Base-by-base conservation (phyloP, 2,888 invertebrate genomes). In the Ennomos erosarius region DNA sequence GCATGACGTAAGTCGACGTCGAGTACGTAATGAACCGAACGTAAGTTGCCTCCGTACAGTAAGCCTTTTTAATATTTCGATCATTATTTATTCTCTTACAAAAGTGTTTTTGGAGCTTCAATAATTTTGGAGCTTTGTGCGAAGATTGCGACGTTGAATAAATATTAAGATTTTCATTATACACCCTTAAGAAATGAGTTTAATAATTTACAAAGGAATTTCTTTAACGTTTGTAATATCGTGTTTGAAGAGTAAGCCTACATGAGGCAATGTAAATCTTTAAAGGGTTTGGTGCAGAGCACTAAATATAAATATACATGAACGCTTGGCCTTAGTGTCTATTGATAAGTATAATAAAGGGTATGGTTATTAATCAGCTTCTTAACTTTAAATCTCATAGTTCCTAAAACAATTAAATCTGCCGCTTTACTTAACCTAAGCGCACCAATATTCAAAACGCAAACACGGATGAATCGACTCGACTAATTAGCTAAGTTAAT, bases 1-100 rank as follows among this genome's bases (percentile, higher is more conserved):
- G 84, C 79, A 81, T 81, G 85, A 85, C 83, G 81, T 86, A 82
- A 86, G 88, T 83, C 82, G 84, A 81, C 84, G 78, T 81, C 69
- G 71, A 76, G 79, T 83, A 75, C 71, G 76, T 84, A 85, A 87
- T 83, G 79, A 85, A 85, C 74, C 72, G 74, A 78, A 74, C 70
- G 66, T 67, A 68, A 73, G 77, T 69, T 75, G 71, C 74, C 72
- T 70, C 52, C 57, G 65, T 65, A 69, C 47, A 66, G 56, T 63
- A 63, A 64, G 65, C 69, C 69, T 76, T 69, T 73, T 77, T 69
- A 65, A 74, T 67, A 65, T 68, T 73, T 72, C 67, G 51, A 60
- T 66, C 70, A 72, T 72, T 71, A 66, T 67, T 75, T 64, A 69
- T 69, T 67, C 64, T 62, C 64, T 67, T 65, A 60, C 59, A 62